phyloP scores from a whole-genome alignment of 2,888 invertebrate genomes.

The Troides aeacus region DNA sequence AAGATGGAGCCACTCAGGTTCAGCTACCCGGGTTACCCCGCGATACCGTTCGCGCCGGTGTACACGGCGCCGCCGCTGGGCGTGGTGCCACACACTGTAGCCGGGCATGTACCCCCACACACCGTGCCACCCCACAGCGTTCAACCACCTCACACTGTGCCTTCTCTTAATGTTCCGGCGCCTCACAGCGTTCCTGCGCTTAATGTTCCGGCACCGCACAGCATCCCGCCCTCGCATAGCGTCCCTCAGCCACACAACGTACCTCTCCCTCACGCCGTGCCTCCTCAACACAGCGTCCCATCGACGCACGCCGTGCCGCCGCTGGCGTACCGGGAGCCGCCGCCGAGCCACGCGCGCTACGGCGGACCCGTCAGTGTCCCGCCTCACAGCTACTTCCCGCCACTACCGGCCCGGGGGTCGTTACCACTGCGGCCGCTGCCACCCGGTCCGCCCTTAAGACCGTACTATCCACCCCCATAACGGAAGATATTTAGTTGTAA shows the following conservation, averaged over 20 bases:
- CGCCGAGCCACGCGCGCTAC: conserved; percentile 57
- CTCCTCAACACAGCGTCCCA: conserved; percentile 46
- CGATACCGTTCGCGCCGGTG: conserved; percentile 68
- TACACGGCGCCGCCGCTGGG: conserved; percentile 64
- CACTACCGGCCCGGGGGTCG: conserved; percentile 47
- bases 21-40: conserved; percentile 54
- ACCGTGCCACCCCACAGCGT: conserved; percentile 31
- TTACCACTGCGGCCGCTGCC: conserved; percentile 52
- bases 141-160: conserved; percentile 37
- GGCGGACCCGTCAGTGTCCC: conserved; percentile 65
- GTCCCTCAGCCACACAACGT: conserved; percentile 41
- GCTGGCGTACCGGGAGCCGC: conserved; percentile 68
- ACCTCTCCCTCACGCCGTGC: conserved; percentile 36
- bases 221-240: conserved; percentile 41
- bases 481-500: conserved; percentile 36
- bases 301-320: conserved; percentile 40
- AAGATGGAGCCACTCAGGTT: conserved; percentile 57
- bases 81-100: conserved; percentile 36
- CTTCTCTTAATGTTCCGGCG: conserved; percentile 39
- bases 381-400: conserved; percentile 63
- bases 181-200: conserved; percentile 41
- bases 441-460: conserved; percentile 39
- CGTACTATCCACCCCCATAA: conserved; percentile 72
- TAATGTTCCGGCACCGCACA: conserved; percentile 37
- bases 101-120: conserved; percentile 14